Evolutionary conservation across 2,888 invertebrate species (phyloP), one percentile per base, ranked within the genome.

Genomic region (Hecatera dysodea): DNA sequence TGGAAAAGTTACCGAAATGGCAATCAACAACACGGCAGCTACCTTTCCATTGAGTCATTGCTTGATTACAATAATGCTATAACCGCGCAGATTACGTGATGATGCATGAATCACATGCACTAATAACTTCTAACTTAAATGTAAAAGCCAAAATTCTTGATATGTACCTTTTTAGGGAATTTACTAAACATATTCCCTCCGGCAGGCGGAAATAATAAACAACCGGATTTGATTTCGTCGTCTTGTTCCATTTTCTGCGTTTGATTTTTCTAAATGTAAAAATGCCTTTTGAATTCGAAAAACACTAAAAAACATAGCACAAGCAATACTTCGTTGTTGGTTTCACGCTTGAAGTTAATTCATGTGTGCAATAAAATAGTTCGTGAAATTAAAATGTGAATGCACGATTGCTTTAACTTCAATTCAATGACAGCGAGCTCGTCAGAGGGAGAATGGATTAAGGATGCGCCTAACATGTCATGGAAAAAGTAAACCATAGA

Each of bases 161-260:
- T 60, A 74, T 63, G 84, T 96, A 97, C 97, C 97, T 97, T 97
- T 95, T 97, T 97, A 86, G 98, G 97, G 93, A 98, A 97, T 96
- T 98, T 97, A 91, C 97, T 97, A 88, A 97, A 97, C 87, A 97
- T 96, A 86, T 94, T 95, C 80, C 95, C 95, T 89, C 95, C 95
- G 85, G 95, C 95, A 83, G 98, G 97, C 90, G 98, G 98, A 93
- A 98, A 97, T 91, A 98, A 96, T 88, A 98, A 96, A 96, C 97
- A 97, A 91, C 98, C 98, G 91, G 97, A 97, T 90, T 97, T 96
- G 87, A 98, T 96, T 90, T 97, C 97, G 92, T 97, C 97, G 95
- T 98, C 97, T 90, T 96, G 96, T 92, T 98, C 97, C 98, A 98
- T 98, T 82, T 86, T 91, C 78, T 56, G 66, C 71, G 70, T 80